Evolutionary conservation across 2,888 invertebrate species (phyloP), one percentile per base, ranked within the genome.

Genomic region (Dryococelus australis): DNA sequence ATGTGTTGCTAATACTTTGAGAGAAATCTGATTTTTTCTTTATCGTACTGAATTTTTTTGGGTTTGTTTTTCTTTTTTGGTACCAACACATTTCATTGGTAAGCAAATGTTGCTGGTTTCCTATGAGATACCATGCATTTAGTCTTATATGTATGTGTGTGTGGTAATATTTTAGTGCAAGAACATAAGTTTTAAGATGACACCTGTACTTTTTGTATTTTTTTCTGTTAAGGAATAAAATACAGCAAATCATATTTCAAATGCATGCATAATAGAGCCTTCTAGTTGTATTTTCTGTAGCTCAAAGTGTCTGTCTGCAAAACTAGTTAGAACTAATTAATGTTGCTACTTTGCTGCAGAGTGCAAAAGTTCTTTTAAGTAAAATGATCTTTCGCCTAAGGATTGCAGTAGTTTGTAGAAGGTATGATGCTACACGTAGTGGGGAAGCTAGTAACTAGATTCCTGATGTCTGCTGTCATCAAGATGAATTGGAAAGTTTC

Each of bases 211-310:
- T 47, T 35, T 65, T 65, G 65, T 65, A 65, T 65, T 65, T 65
- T 65, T 65, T 65, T 65, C 65, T 24, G 20, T 65, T 65, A 65
- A 65, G 16, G 65, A 65, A 65, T 65, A 65, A 65, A 65, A 65
- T 65, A n/a, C 65, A 24, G 65, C 47, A 65, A 65, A 65, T 65
- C 24, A 65, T 65, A 65, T 65, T 65, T 65, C 65, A 65, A 20
- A 65, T 65, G 65, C 65, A 65, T 65, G 65, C 65, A 65, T 65
- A 65, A n/a, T n/a, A 65, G 65, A n/a, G 65, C 65, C n/a, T 65
- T 65, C 65, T 65, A 65, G 24, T 65, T 65, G 24, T 65, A n/a
- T 65, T 65, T 65, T 65, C 65, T 65, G 65, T 65, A 65, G 65
- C 16, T 65, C 65, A 65, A 65, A 65, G 16, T 65, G n/a, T 65